A percentile compares a stretch with the other conserved stretches of the same genome.
Evolutionary conservation across 2,888 invertebrate genomes (phyloP).

Genomic region (Physocephala rufipes): DNA sequence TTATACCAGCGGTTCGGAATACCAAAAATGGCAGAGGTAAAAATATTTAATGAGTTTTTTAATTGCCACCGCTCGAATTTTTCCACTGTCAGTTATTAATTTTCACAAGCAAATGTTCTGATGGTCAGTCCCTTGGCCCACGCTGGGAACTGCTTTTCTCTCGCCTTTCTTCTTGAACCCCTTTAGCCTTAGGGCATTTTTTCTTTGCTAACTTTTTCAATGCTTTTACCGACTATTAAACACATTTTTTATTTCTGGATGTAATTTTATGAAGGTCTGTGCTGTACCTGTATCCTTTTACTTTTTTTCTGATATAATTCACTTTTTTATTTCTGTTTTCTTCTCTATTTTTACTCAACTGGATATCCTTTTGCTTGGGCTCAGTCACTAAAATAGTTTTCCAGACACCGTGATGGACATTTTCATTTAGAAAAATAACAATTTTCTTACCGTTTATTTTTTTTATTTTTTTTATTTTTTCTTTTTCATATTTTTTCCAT

Average conservation of each 20-base stretch:
- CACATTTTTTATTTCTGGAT: neutral
- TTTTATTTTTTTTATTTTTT: constrained; percentile 14
- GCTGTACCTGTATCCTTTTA: neutral
- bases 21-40: no score
- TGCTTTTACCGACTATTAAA: neutral
- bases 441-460: constrained; percentile 29
- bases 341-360: constrained; percentile 4
- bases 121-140: no score
- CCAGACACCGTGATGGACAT: constrained; percentile 35
- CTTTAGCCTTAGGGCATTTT: neutral
- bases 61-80: no score
- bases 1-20: no score
- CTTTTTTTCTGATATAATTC: neutral
- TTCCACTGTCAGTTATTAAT: no score
- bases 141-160: neutral
- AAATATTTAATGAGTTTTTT: no score
- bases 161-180: neutral
- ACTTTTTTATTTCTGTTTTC: constrained; percentile 12
- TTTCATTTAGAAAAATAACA: constrained; percentile 34
- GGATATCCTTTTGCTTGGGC: neutral
- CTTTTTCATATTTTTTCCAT: neutral
- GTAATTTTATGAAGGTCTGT: neutral
- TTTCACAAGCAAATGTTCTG: no score
- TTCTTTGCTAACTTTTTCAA: neutral
- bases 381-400: constrained; percentile 24